Evolutionary conservation across 2,888 invertebrate species (phyloP).

Genomic region (Ctenicera cuprea): DNA sequence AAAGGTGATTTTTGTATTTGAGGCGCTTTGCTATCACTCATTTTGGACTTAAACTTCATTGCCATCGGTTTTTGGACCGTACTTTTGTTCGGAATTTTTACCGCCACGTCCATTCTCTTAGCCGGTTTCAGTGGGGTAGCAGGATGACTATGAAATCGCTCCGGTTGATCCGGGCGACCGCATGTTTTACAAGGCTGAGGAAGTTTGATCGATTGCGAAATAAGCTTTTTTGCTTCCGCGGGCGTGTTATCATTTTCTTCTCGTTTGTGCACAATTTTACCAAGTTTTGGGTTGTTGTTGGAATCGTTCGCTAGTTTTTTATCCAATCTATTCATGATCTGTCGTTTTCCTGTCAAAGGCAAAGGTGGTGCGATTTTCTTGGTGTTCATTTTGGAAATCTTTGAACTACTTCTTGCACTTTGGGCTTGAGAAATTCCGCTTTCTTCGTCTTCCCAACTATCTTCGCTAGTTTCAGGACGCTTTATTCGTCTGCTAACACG

Average conservation of each 20-base stretch:
- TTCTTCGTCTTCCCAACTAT: slow-evolving; percentile 65
- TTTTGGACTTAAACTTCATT: slow-evolving; percentile 70
- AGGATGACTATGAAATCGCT: slow-evolving; percentile 79
- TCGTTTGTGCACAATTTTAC: slow-evolving; percentile 27
- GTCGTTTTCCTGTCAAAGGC: slow-evolving; percentile 53
- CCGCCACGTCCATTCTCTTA: slow-evolving; percentile 56
- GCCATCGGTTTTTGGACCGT: slow-evolving; percentile 75
- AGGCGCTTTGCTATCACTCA: slow-evolving; percentile 48
- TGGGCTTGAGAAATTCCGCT: slow-evolving; percentile 57
- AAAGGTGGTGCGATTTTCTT: slow-evolving; percentile 41
- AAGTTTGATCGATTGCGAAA: slow-evolving; percentile 62
- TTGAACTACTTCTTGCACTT: slow-evolving; percentile 54
- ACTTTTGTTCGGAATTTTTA: slow-evolving; percentile 68
- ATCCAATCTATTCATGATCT: slow-evolving; percentile 37
- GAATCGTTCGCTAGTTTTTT: slow-evolving; percentile 50
- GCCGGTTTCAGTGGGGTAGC: slow-evolving; percentile 60
- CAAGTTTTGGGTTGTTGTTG: slow-evolving; percentile 50
- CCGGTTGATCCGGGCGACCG: slow-evolving; percentile 81
- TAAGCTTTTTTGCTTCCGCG: slow-evolving; percentile 24
- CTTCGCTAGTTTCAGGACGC: slow-evolving; percentile 60
- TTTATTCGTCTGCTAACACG: slow-evolving; percentile 34
- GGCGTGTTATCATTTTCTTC: slow-evolving; percentile 19
- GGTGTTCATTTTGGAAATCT: slow-evolving; percentile 27
- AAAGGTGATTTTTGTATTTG: slow-evolving; percentile 53
- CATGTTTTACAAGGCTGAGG: slow-evolving; percentile 80